Percentiles rank a stretch among this genome's conserved stretches.
Conservation (phyloP, 2,888 invertebrate genomes). For the Drepanosiphum platanoidis region DNA sequence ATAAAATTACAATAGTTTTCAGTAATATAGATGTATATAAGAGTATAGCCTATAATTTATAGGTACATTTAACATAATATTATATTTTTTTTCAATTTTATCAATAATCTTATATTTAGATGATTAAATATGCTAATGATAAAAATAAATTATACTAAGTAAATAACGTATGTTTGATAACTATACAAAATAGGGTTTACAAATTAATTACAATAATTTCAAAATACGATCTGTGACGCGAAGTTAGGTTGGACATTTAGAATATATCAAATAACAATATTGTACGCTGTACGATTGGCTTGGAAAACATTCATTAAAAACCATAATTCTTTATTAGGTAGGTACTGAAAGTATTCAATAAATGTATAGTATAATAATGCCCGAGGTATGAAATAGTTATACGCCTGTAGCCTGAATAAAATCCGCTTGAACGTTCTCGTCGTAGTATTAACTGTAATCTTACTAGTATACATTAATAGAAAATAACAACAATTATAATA, state of each 20-base stretch:
- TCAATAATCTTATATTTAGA: no score
- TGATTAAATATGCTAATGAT: not conserved
- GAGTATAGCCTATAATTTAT: no score
- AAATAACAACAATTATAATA: conserved; percentile 5
- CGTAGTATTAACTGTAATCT: not conserved
- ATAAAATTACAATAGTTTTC: no score
- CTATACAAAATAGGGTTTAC: not conserved
- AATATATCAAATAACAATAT: not conserved
- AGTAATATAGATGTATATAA: not conserved
- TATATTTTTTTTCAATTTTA: not conserved
- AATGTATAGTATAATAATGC: no score
- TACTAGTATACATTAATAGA: not conserved
- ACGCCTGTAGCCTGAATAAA: not conserved
- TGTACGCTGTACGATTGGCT: not conserved
- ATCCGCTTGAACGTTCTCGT: no score
- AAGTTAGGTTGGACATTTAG: not conserved
- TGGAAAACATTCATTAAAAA: not conserved
- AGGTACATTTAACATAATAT: not conserved
- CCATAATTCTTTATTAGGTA: not conserved
- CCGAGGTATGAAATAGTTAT: not conserved
- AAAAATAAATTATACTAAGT: not conserved
- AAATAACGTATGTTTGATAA: not conserved
- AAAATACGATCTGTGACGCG: not conserved
- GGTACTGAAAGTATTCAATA: no score
- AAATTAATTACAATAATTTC: not conserved